Evolutionary conservation across 2,888 invertebrate genomes (phyloP), one percentile per base, ranked within the genome.

Genomic region (Hipparchia sbordonii): DNA sequence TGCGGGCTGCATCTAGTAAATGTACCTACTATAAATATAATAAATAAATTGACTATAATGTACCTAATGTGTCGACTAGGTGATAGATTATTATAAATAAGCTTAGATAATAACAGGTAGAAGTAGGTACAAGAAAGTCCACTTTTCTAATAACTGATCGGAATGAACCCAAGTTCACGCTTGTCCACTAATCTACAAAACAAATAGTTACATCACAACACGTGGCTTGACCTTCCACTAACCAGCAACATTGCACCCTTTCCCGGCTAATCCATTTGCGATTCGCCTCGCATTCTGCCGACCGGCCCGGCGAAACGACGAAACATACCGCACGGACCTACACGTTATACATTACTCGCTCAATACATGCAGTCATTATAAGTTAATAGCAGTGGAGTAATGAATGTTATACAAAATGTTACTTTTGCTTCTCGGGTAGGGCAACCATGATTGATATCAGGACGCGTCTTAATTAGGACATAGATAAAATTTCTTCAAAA

Each of bases 181-280:
- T 12, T 54, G 33, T 60, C 54, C 63, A 63, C 52, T 72, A 69
- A 68, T 65, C 74, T 46, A 66, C 62, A 54, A 52, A 67, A 66
- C 67, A 72, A 73, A 75, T 70, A 74, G 70, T 13, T 61, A 46
- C 46, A 46, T 7, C 59, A 46, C 57, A 71, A 67, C 83, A 79
- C 82, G 81, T 80, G 80, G 79, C 81, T 78, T 83, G 84, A 84
- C 83, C 85, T 81, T 82, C 65, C 33, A 65, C 65, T 65, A 65
- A 68, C 57, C 68, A 59, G 77, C 78, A 80, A 81, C 79, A 61
- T 54, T 33, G 56, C 72, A 74, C 72, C 74, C 76, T 59, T 72
- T 66, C 54, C 48, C 72, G 77, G 74, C 76, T 80, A 80, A 80
- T 74, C 77, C 76, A 77, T 72, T 78, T 74, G 76, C 77, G 73